Percentiles rank a stretch among this genome's conserved stretches.
Conservation (phyloP, 23 tunicate genomes). For the Halocynthia roretzi region DNA sequence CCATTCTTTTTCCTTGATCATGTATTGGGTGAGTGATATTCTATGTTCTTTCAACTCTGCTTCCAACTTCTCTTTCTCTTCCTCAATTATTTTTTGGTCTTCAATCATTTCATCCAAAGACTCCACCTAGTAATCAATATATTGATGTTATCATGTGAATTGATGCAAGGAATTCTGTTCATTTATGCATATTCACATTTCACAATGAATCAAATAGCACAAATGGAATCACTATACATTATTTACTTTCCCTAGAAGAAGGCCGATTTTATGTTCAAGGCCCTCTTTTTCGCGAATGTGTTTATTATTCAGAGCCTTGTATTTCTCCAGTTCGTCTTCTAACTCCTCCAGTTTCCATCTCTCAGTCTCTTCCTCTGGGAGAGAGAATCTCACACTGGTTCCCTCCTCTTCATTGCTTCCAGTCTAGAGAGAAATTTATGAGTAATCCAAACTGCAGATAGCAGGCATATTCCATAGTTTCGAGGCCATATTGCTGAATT, state of each 20-base stretch:
- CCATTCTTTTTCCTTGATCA: conserved; percentile 34
- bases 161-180: no score
- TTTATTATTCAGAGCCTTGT: conserved; percentile 4
- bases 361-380: conserved; percentile 9
- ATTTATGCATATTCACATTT: no score
- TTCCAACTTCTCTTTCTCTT: conserved; percentile 30
- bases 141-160: no score
- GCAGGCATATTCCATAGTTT: no score
- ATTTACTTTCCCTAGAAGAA: no score
- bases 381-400: not conserved
- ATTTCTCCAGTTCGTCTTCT: conserved; percentile 2
- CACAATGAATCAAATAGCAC: no score
- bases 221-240: no score
- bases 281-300: not conserved
- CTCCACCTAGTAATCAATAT: conserved; percentile 16
- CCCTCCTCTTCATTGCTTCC: not conserved
- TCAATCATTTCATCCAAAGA: conserved; percentile 44
- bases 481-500: no score
- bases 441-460: not conserved
- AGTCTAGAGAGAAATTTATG: not conserved
- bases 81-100: conserved; percentile 35
- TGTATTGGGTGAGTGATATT: conserved; percentile 31
- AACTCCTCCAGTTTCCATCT: not conserved
- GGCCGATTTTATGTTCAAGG: no score
- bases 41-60: conserved; percentile 15